Conservation (phyloP, 1,140 invertebrate genomes). For the Lutraria rhynchaena region DNA sequence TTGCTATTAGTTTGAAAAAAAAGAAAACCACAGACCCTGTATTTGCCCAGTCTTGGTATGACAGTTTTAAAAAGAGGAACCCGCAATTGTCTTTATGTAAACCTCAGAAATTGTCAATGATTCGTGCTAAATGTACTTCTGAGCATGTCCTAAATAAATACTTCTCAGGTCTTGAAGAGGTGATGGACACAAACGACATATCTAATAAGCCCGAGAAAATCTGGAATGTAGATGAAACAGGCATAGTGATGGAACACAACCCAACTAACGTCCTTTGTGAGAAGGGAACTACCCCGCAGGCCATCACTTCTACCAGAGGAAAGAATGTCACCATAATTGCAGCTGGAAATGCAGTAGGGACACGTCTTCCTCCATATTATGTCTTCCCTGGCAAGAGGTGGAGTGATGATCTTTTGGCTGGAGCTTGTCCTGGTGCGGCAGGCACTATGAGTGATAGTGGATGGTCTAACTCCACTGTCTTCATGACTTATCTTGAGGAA, state of each 20-base stretch:
- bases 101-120: no score
- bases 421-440: neutral
- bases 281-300: constrained; percentile 4
- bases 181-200: constrained; percentile 14
- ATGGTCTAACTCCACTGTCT: constrained; percentile 49
- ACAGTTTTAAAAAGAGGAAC: no score
- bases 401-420: constrained; percentile 68
- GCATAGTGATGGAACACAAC: constrained; percentile 37
- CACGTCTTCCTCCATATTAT: constrained; percentile 78
- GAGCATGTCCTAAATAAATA: no score
- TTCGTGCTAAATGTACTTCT: no score
- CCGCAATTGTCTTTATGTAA: no score
- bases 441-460: constrained; percentile 39
- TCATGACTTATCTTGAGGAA: constrained; percentile 24
- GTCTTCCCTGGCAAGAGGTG: constrained; percentile 79
- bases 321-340: constrained; percentile 80
- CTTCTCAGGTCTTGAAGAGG: neutral
- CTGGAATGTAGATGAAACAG: constrained; percentile 60
- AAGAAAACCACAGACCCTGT: no score
- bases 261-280: constrained; percentile 21
- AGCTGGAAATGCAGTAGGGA: constrained; percentile 78
- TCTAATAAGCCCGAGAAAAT: constrained; percentile 39
- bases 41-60: no score
- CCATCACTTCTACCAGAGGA: constrained; percentile 68
- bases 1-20: no score